Percentiles rank a stretch among this genome's conserved stretches.
Evolutionary conservation across 2,888 invertebrate species (phyloP).

Genomic region (Diploptera punctata): DNA sequence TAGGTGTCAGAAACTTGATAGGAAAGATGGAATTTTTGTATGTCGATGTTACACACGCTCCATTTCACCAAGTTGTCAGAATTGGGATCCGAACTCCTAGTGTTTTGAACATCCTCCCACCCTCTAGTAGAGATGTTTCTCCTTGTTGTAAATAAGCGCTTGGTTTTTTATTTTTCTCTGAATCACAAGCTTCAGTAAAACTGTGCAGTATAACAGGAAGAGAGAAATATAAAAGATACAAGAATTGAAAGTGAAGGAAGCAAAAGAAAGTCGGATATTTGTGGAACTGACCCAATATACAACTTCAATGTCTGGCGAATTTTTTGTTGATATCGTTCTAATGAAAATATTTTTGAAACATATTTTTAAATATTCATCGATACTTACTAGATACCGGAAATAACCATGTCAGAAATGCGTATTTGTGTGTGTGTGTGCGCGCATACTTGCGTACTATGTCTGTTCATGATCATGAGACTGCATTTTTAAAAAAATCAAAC

Average conservation of each 20-base stretch:
- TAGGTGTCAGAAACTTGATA: background rate
- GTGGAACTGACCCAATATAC: too few species aligned
- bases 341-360: too few species aligned
- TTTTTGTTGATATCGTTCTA: too few species aligned
- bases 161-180: background rate
- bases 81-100: slow-evolving; percentile 5
- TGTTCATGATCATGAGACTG: too few species aligned
- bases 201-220: background rate
- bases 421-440: too few species aligned
- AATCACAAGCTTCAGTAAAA: slow-evolving; percentile 19
- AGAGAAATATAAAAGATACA: too few species aligned
- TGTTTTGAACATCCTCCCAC: background rate
- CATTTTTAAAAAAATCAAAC: too few species aligned
- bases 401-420: too few species aligned
- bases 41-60: slow-evolving; percentile 21
- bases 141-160: slow-evolving; percentile 24
- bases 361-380: too few species aligned
- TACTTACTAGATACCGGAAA: too few species aligned
- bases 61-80: slow-evolving; percentile 21
- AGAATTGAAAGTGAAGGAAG: background rate
- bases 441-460: too few species aligned
- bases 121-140: slow-evolving; percentile 18
- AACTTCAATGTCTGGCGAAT: too few species aligned
- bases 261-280: background rate
- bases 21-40: slow-evolving; percentile 4